These are phyloP conservation scores for Phalacrocorax pelagicus DNA, from an alignment of 2,113 vertebrate species.

Conservation along the genomic window DNA sequence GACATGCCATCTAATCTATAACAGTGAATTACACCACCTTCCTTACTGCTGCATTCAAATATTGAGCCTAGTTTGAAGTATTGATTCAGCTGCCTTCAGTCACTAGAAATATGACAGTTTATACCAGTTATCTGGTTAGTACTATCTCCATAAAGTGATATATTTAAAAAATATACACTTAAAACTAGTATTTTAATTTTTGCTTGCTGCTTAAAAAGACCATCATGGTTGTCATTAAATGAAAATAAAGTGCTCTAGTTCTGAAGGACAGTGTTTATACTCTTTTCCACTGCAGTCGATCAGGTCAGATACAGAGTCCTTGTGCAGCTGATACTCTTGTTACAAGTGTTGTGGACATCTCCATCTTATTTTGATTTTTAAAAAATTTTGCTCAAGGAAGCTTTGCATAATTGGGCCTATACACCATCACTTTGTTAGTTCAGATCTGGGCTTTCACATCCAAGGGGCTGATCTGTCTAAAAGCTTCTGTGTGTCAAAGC, in stretches of 20 bases:
- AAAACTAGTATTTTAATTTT: slow-evolving; percentile 54
- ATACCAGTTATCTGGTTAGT: slow-evolving; percentile 45
- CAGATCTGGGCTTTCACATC: neutral
- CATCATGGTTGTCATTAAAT: slow-evolving; percentile 17
- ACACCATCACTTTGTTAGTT: neutral
- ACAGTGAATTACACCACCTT: slow-evolving; percentile 19
- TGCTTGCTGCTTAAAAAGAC: slow-evolving; percentile 22
- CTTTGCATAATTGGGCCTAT: neutral
- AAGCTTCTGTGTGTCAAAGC: neutral
- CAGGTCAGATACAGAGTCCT: neutral
- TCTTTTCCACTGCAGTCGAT: neutral
- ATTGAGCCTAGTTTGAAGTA: slow-evolving; percentile 39
- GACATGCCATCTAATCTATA: slow-evolving; percentile 20
- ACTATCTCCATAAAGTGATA: slow-evolving; percentile 40
- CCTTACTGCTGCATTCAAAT: slow-evolving; percentile 35
- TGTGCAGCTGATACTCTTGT: neutral
- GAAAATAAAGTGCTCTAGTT: slow-evolving; percentile 11
- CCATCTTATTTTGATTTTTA: neutral
- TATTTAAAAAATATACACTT: slow-evolving; percentile 34
- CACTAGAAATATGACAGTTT: slow-evolving; percentile 37
- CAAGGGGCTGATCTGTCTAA: slow-evolving; percentile 43
- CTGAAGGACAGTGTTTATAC: slow-evolving; percentile 13
- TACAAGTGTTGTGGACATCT: neutral
- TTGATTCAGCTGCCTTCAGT: slow-evolving; percentile 35
- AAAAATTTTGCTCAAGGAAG: neutral